phyloP scores from a whole-genome alignment of 2,888 invertebrate genomes.

The Drosophila kanekoi region DNA sequence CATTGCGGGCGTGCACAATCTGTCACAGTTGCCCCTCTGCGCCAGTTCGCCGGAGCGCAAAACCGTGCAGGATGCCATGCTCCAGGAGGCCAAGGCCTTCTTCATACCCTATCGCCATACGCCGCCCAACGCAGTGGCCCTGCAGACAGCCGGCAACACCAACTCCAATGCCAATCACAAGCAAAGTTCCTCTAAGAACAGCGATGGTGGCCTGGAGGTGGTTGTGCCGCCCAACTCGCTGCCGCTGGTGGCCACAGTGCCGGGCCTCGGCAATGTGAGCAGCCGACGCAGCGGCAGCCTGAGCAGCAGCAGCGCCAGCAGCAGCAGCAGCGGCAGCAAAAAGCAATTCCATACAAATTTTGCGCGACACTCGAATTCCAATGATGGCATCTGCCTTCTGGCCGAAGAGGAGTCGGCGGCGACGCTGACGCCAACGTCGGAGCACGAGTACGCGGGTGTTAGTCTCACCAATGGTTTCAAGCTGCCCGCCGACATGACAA shows the following conservation, averaged over 20 bases:
- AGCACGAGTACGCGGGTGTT: slow-evolving; percentile 71
- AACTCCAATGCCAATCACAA: slow-evolving; percentile 53
- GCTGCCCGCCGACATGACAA: slow-evolving; percentile 61
- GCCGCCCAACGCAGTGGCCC: slow-evolving; percentile 70
- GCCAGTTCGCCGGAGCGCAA: slow-evolving; percentile 73
- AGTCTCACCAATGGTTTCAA: slow-evolving; percentile 76
- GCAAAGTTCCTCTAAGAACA: slow-evolving; percentile 80
- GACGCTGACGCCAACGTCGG: slow-evolving; percentile 81
- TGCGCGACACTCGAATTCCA: slow-evolving; percentile 81
- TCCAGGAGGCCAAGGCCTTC: slow-evolving; percentile 75
- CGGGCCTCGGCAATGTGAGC: slow-evolving; percentile 57
- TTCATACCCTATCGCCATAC: slow-evolving; percentile 79
- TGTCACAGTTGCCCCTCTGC: slow-evolving; percentile 79
- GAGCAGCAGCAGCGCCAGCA: slow-evolving; percentile 77
- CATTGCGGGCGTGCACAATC: slow-evolving; percentile 75
- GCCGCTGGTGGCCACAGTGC: slow-evolving; percentile 64
- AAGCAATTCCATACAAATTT: slow-evolving; percentile 82
- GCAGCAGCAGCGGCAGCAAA: slow-evolving; percentile 72
- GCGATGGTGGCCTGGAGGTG: slow-evolving; percentile 46
- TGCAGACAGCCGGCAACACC: slow-evolving; percentile 32
- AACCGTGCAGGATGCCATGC: slow-evolving; percentile 56
- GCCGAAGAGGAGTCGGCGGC: slow-evolving; percentile 82
- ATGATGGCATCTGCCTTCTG: slow-evolving; percentile 81
- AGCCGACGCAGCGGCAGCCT: slow-evolving; percentile 77
- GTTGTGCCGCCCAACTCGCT: slow-evolving; percentile 74